A percentile compares a stretch with the other conserved stretches of the same genome.
phyloP scores from a whole-genome alignment of 92 coral and sea anemone species.

The Virgularia gustaviana region DNA sequence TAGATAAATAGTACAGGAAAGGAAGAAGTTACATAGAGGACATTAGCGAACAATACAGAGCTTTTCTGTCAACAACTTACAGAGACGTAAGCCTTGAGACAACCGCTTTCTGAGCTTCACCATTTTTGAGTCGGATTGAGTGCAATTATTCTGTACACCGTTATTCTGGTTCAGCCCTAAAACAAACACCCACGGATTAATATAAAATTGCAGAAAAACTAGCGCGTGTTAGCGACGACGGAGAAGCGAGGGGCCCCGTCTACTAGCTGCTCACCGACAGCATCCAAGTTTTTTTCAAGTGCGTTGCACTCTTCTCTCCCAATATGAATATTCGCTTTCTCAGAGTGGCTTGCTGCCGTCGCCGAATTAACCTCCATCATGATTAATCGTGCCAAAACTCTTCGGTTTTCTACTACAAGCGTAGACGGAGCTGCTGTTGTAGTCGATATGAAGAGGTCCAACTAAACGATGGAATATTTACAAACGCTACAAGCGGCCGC shows the following conservation, averaged over 20 bases:
- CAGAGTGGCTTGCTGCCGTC: background rate
- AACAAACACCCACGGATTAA: constrained; percentile 10
- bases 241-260: background rate
- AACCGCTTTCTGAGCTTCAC: constrained; percentile 74
- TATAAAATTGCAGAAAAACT: background rate
- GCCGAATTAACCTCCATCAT: background rate
- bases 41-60: background rate
- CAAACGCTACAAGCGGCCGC: no score
- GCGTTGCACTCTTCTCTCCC: background rate
- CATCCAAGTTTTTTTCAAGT: constrained; percentile 6
- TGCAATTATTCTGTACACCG: constrained; percentile 35
- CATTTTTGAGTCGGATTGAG: constrained; percentile 80
- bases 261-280: background rate
- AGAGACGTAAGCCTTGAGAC: constrained; percentile 87
- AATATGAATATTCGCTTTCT: background rate
- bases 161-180: constrained; percentile 5
- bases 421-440: no score
- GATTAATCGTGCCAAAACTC: background rate
- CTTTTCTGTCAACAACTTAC: constrained; percentile 55
- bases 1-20: no score
- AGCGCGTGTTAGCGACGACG: background rate
- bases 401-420: background rate
- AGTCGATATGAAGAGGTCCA: no score
- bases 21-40: no score
- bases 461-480: no score